A percentile compares a stretch with the other conserved stretches of the same genome.
Conservation (phyloP, 2,797 vertebrate species). For the Alectoris magna region DNA sequence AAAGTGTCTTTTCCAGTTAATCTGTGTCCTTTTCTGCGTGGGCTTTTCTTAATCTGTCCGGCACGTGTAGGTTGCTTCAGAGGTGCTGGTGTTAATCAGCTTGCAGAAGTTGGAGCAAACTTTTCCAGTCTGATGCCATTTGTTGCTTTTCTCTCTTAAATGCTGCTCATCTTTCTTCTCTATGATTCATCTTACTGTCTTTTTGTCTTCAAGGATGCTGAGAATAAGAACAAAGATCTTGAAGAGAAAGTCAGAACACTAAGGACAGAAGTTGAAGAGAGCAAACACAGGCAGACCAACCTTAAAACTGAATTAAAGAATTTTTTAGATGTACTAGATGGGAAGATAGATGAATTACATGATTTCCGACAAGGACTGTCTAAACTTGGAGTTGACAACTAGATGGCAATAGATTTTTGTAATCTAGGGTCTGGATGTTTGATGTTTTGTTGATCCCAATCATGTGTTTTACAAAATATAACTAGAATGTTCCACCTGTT, state of each 20-base stretch:
- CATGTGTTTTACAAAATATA: conserved; percentile 68
- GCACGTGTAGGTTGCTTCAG: not conserved
- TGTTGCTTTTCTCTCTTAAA: not conserved
- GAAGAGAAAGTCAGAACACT: conserved; percentile 87
- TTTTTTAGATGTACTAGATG: conserved; percentile 94
- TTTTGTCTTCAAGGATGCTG: conserved; percentile 85
- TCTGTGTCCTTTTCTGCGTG: not conserved
- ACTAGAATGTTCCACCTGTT: conserved; percentile 68
- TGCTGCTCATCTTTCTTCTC: not conserved
- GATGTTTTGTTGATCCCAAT: conserved; percentile 73
- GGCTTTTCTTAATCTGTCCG: conserved; percentile 6
- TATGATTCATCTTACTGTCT: conserved; percentile 1
- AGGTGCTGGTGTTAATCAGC: not conserved
- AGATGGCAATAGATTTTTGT: conserved; percentile 68
- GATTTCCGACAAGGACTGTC: conserved; percentile 95
- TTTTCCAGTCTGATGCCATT: not conserved
- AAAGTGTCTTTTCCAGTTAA: conserved; percentile 57
- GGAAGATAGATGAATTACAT: conserved; percentile 96
- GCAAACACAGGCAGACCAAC: conserved; percentile 88
- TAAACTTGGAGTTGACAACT: conserved; percentile 91
- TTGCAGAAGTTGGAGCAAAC: not conserved
- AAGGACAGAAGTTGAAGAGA: conserved; percentile 89
- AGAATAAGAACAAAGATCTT: conserved; percentile 88
- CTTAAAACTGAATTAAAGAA: conserved; percentile 94
- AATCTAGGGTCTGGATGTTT: conserved; percentile 64